These are phyloP conservation scores for Corvus moneduloides DNA, from an alignment of 2,113 vertebrate species.

Conservation along the genomic window DNA sequence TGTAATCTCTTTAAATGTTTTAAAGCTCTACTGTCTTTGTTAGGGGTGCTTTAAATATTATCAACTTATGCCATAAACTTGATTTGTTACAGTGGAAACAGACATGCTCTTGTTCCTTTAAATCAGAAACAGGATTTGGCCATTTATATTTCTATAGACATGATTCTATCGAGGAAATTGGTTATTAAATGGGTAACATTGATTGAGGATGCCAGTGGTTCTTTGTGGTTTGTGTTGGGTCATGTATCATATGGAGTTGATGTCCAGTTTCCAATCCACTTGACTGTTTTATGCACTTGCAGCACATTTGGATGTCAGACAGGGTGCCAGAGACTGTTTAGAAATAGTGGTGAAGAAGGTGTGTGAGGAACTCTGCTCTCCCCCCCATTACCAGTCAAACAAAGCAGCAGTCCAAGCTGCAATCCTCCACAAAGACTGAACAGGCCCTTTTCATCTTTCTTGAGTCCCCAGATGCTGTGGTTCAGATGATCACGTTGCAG, in stretches of 20 bases:
- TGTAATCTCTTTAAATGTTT: neutral
- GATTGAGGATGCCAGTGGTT: neutral
- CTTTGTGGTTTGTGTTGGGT: neutral
- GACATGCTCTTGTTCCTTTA: neutral
- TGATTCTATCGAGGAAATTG: neutral
- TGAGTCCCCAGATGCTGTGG: neutral
- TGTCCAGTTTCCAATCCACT: neutral
- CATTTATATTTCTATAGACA: neutral
- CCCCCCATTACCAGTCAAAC: neutral
- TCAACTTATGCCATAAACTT: neutral
- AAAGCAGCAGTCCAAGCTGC: neutral
- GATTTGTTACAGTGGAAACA: neutral
- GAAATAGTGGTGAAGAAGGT: neutral
- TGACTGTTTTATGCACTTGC: neutral
- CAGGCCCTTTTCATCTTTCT: neutral
- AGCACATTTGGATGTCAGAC: neutral
- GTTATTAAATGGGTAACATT: neutral
- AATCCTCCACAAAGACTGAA: neutral
- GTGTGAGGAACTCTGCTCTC: neutral
- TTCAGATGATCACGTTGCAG: neutral
- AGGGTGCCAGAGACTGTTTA: neutral
- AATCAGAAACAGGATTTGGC: neutral
- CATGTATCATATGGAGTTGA: neutral
- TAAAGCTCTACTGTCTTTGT: neutral
- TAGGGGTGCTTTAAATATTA: neutral